Percentiles rank a stretch among this genome's conserved stretches.
Conservation (phyloP, 2,888 invertebrate genomes). For the Acronicta aceris region DNA sequence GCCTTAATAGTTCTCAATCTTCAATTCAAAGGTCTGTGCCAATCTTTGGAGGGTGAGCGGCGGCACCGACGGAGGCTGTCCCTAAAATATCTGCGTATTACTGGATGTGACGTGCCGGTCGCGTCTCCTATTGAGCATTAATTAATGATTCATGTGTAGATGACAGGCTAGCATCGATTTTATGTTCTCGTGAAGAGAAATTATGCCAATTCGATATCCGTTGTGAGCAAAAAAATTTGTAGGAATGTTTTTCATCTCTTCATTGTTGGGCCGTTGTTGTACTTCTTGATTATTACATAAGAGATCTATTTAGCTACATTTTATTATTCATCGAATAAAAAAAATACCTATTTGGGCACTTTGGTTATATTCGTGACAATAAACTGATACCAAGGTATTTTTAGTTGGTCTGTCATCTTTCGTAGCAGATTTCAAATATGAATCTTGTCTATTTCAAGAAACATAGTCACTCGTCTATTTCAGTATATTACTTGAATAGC, state of each 20-base stretch:
- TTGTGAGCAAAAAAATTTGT: conserved; percentile 19
- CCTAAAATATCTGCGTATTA: conserved; percentile 53
- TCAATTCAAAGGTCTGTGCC: conserved; percentile 64
- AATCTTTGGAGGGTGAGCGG: conserved; percentile 64
- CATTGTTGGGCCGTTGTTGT: not conserved
- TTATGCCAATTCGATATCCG: conserved; percentile 35
- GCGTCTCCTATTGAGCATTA: conserved; percentile 50
- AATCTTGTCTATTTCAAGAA: too few species aligned
- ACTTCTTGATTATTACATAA: too few species aligned
- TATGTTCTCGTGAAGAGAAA: conserved; percentile 27
- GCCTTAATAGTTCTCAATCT: conserved; percentile 76
- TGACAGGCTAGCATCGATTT: conserved; percentile 53
- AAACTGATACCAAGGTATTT: too few species aligned
- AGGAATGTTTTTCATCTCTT: conserved; percentile 23
- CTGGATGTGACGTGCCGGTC: conserved; percentile 55
- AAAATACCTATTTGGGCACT: too few species aligned
- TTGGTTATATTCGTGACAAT: not conserved
- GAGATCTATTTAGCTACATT: too few species aligned
- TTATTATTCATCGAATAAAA: too few species aligned
- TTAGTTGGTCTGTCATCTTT: too few species aligned
- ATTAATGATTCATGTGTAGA: conserved; percentile 60
- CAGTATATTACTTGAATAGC: too few species aligned
- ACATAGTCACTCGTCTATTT: too few species aligned
- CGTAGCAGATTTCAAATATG: too few species aligned
- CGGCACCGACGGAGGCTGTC: conserved; percentile 41